Evolutionary conservation across 2,113 vertebrate species (phyloP).

Genomic region (Gambusia holbrooki): DNA sequence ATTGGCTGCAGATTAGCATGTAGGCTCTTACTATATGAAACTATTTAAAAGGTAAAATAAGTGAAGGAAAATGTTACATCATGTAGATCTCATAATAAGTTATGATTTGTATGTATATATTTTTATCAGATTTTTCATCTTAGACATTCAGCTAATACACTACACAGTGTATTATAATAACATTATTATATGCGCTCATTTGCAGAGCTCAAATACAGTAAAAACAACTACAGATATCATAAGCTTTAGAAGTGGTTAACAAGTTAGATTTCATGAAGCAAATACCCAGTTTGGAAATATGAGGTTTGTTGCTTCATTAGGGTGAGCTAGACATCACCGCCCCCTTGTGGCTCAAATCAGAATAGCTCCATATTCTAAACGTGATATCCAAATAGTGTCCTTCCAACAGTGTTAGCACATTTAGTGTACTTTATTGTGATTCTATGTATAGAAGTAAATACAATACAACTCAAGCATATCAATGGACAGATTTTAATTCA

Average conservation of each 20-base stretch:
- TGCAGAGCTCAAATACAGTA: not conserved
- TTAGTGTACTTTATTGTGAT: too few relatives aligned
- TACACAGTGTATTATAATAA: too few relatives aligned
- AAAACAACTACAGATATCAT: not conserved
- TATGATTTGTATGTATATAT: too few relatives aligned
- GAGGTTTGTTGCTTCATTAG: too few relatives aligned
- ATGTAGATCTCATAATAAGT: not conserved
- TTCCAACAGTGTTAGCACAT: too few relatives aligned
- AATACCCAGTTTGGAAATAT: too few relatives aligned
- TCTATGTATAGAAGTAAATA: too few relatives aligned
- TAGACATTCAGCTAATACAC: not conserved
- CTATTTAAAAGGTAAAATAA: not conserved
- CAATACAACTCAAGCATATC: too few relatives aligned
- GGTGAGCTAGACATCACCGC: not conserved
- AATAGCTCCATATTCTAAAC: not conserved
- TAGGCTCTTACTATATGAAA: not conserved
- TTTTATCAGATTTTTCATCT: not conserved
- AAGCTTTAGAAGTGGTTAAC: too few relatives aligned
- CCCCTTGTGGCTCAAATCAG: not conserved
- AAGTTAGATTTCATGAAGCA: too few relatives aligned
- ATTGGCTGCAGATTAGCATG: conserved; percentile 40
- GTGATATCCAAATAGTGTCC: too few relatives aligned
- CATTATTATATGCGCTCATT: not conserved
- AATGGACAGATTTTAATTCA: too few relatives aligned
- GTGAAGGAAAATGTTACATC: not conserved